phyloP scores from a whole-genome alignment of 2,797 vertebrate species.

The Macroramphosus scolopax region DNA sequence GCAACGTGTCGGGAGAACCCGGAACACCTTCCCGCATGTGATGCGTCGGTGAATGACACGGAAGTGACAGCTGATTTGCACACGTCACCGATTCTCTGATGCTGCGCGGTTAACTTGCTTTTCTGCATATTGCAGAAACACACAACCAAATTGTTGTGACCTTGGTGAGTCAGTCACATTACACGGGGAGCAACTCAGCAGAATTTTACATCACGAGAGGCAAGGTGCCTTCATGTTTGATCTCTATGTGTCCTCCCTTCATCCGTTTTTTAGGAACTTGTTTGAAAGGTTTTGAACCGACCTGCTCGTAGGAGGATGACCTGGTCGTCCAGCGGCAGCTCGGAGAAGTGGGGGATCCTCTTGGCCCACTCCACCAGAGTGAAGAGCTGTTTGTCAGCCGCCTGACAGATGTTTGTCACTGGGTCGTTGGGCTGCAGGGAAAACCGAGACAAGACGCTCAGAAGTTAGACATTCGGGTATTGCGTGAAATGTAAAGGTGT shows the following conservation, averaged over 20 bases:
- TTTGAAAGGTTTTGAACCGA: too few relatives aligned
- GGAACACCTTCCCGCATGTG: constrained; percentile 33
- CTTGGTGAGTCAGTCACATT: too few relatives aligned
- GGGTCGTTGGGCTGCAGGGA: constrained; percentile 89
- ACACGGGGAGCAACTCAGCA: too few relatives aligned
- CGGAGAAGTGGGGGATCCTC: constrained; percentile 92
- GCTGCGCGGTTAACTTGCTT: constrained; percentile 12
- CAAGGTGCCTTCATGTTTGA: too few relatives aligned
- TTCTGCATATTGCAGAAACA: constrained; percentile 15
- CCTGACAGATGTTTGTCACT: constrained; percentile 96
- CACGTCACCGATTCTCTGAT: constrained; percentile 15
- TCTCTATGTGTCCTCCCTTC: constrained; percentile 30
- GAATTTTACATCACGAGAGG: too few relatives aligned
- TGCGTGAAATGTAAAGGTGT: too few relatives aligned
- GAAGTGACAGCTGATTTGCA: constrained; percentile 33
- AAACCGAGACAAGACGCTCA: too few relatives aligned
- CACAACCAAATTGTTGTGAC: too few relatives aligned
- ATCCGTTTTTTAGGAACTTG: too few relatives aligned
- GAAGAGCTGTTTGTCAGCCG: constrained; percentile 95
- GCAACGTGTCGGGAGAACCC: constrained; percentile 44
- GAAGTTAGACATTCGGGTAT: too few relatives aligned
- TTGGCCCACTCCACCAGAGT: constrained; percentile 94
- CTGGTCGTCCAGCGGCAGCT: constrained; percentile 91
- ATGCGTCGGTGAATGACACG: constrained; percentile 32
- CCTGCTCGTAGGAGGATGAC: constrained; percentile 96